Percentiles rank a stretch among this genome's conserved stretches.
Conservation (phyloP, 2,113 vertebrate species). For the Solea solea region DNA sequence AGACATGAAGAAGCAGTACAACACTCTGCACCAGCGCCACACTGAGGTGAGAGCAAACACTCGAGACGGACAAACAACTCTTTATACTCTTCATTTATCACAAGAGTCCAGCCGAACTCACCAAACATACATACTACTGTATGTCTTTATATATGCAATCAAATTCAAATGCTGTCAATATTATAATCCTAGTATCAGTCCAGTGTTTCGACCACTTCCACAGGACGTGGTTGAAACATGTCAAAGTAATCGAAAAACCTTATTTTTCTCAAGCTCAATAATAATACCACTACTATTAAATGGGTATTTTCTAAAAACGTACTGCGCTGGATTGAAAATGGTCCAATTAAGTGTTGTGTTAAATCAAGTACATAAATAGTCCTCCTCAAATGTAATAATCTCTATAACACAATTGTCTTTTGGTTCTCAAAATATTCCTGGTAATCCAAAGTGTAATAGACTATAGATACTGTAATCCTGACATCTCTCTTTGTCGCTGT, state of each 20-base stretch:
- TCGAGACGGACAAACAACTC: neutral
- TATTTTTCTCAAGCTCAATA: too few species aligned
- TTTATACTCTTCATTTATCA: too few species aligned
- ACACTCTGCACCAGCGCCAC: conserved; percentile 95
- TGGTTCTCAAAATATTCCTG: neutral
- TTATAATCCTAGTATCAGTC: too few species aligned
- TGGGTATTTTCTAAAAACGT: too few species aligned
- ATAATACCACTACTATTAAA: too few species aligned
- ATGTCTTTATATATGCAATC: neutral
- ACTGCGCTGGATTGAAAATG: too few species aligned
- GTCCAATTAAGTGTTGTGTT: neutral
- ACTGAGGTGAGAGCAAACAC: conserved; percentile 86
- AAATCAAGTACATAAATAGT: neutral
- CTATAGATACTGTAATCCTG: conserved; percentile 7
- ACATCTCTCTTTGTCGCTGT: neutral
- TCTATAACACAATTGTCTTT: neutral
- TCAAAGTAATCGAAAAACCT: too few species aligned
- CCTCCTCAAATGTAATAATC: neutral
- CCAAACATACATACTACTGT: neutral
- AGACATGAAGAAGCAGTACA: conserved; percentile 99
- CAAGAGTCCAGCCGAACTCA: neutral
- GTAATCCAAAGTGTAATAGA: neutral
- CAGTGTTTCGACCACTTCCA: too few species aligned
- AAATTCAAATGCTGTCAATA: neutral
- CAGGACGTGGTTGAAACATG: too few species aligned